Evolutionary conservation across 1,140 invertebrate species (phyloP).

Genomic region (Drosophila baimaii): DNA sequence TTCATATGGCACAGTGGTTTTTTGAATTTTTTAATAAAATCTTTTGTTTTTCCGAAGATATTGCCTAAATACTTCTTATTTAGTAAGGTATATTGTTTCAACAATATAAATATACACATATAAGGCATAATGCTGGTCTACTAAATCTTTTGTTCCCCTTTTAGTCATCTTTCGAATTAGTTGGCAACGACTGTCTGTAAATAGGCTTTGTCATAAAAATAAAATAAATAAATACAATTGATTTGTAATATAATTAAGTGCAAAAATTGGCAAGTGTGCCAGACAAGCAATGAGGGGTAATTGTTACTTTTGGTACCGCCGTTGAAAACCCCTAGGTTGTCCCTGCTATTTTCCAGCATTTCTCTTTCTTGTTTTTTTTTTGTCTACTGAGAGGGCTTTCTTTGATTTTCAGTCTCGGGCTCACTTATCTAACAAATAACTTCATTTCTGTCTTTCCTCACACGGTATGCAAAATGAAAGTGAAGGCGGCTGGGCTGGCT

Average conservation of each 20-base stretch:
- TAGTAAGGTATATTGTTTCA: too few species aligned
- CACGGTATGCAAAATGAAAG: constrained; percentile 63
- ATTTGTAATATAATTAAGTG: not conserved
- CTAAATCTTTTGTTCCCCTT: too few species aligned
- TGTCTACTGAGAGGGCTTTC: constrained; percentile 4
- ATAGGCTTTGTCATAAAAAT: not conserved
- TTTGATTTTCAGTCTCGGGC: constrained; percentile 29
- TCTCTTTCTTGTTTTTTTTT: constrained; percentile 18
- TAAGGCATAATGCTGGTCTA: too few species aligned
- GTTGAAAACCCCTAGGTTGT: constrained; percentile 19
- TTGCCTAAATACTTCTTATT: too few species aligned
- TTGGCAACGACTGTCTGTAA: too few species aligned
- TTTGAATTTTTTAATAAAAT: too few species aligned
- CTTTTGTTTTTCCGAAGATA: too few species aligned
- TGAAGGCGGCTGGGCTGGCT: constrained; percentile 8
- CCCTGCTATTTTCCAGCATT: constrained; percentile 25
- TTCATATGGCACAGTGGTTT: too few species aligned
- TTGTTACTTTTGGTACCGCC: constrained; percentile 25
- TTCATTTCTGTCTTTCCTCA: constrained; percentile 24
- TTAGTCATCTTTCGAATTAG: too few species aligned
- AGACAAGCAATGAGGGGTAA: constrained; percentile 20
- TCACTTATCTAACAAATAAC: constrained; percentile 63
- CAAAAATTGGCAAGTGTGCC: constrained; percentile 3
- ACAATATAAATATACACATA: too few species aligned
- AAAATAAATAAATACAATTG: constrained; percentile 14